Evolutionary conservation across 1,140 invertebrate species (phyloP), one percentile per base, ranked within the genome.

Genomic region (Cotesia typhae): DNA sequence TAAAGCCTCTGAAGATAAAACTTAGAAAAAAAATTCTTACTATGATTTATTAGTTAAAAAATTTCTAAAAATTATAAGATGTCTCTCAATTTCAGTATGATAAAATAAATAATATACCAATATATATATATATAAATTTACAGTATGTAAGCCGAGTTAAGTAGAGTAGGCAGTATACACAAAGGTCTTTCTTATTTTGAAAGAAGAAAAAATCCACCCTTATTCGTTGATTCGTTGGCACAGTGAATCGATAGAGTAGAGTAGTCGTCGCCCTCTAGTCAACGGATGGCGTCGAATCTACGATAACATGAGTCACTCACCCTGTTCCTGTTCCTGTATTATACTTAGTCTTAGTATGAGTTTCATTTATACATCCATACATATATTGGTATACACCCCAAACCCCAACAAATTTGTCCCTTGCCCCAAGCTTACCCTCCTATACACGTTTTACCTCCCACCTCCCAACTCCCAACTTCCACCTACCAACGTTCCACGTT

Each of bases 271-370:
- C 41, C 57, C 17, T 75, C 28, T 28, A 28, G 28, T 28, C 78
- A 80, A 81, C 80, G 79, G 77, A 77, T 79, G 70, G 79, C 79
- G 79, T 80, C 80, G 80, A 80, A 82, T 77, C 76, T 77, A 65
- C 81, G 79, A 82, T 82, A 63, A 83, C 82, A 82, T 85, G 84
- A 85, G 84, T 85, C 84, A 85, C 83, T 85, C 83, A 83, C 83
- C 84, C 83, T 80, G 77, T 59, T 61, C 53, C 74, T 72, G 72
- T 70, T 36, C 71, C 53, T 71, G 72, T 75, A 75, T 75, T 77
- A 71, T 63, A 28, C 17, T 9, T 36, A n/a, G 20, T 36, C 59
- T 60, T 35, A 36, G 9, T 9, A 35, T 60, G 5, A 35, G 12
- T 7, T 35, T 20, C 10, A 10, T 35, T 60, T 28, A n/a, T 60